Evolutionary conservation across 2,113 vertebrate genomes (phyloP).

Genomic region (Phasianus colchicus): DNA sequence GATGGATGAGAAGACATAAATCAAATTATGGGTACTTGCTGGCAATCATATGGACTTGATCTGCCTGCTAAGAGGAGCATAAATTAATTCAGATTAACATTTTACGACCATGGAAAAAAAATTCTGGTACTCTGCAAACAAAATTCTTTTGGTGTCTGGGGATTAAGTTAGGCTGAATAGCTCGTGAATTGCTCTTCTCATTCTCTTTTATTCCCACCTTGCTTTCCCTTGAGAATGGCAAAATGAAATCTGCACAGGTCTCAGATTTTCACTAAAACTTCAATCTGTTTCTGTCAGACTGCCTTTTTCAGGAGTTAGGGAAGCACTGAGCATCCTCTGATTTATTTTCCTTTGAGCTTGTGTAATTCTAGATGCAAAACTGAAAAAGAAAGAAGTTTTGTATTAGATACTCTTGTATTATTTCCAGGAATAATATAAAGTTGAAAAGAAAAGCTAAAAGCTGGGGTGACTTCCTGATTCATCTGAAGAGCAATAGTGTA

Average conservation of each 20-base stretch:
- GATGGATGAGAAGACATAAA: slow-evolving; percentile 40
- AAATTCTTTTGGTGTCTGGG: background rate
- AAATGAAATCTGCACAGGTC: background rate
- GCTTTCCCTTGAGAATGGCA: background rate
- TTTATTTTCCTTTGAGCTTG: background rate
- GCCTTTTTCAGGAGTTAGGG: background rate
- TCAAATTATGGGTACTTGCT: slow-evolving; percentile 40
- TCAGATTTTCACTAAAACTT: background rate
- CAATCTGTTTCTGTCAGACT: background rate
- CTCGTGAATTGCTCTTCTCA: background rate
- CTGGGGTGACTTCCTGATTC: background rate
- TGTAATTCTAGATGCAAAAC: background rate
- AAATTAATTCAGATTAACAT: slow-evolving; percentile 45
- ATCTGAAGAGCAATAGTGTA: background rate
- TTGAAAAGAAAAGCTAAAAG: background rate
- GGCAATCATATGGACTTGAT: slow-evolving; percentile 2
- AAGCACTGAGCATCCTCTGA: background rate
- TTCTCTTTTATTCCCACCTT: background rate
- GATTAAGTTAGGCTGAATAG: background rate
- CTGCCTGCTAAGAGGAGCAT: slow-evolving; percentile 29
- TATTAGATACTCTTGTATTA: background rate
- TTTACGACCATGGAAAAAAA: slow-evolving; percentile 27
- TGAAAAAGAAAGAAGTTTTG: background rate
- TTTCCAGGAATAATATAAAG: background rate
- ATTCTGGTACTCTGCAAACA: background rate